Percentiles rank a stretch among this genome's conserved stretches.
These are phyloP conservation scores for Gymnodraco acuticeps DNA, from an alignment of 2,797 vertebrate species.

Conservation along the genomic window DNA sequence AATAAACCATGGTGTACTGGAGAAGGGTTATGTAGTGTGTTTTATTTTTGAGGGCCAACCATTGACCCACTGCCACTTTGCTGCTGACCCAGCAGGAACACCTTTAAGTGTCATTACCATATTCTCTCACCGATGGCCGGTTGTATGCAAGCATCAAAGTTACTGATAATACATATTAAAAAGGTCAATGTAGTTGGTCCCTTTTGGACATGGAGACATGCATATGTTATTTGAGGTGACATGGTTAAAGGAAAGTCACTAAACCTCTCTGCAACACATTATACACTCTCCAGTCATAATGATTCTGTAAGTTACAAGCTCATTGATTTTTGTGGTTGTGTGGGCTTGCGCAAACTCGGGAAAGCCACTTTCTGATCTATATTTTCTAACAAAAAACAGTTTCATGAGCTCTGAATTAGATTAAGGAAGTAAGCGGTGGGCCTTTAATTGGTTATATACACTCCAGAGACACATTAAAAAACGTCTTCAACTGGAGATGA, in stretches of 20 bases:
- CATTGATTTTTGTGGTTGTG: background rate
- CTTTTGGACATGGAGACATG: background rate
- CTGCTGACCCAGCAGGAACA: slow-evolving; percentile 7
- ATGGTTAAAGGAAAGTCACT: slow-evolving; percentile 3
- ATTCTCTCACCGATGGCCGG: background rate
- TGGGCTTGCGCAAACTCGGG: background rate
- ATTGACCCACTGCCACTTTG: slow-evolving; percentile 11
- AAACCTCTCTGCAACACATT: slow-evolving; percentile 22
- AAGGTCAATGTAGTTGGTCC: background rate
- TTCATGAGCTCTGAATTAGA: background rate
- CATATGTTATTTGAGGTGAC: slow-evolving; percentile 5
- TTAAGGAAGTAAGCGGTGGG: slow-evolving; percentile 7
- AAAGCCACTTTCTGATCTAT: background rate
- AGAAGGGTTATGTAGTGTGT: background rate
- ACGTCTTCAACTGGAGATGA: background rate
- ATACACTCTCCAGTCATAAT: background rate
- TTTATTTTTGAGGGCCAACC: background rate
- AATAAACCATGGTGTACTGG: background rate
- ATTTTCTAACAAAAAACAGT: background rate
- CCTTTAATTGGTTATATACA: background rate
- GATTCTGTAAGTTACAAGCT: slow-evolving; percentile 9
- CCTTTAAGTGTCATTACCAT: slow-evolving; percentile 15
- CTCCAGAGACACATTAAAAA: background rate
- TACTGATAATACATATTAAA: background rate
- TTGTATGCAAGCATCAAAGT: background rate